Evolutionary conservation across 1,140 invertebrate genomes (phyloP).

Genomic region (Eueides isabella): DNA sequence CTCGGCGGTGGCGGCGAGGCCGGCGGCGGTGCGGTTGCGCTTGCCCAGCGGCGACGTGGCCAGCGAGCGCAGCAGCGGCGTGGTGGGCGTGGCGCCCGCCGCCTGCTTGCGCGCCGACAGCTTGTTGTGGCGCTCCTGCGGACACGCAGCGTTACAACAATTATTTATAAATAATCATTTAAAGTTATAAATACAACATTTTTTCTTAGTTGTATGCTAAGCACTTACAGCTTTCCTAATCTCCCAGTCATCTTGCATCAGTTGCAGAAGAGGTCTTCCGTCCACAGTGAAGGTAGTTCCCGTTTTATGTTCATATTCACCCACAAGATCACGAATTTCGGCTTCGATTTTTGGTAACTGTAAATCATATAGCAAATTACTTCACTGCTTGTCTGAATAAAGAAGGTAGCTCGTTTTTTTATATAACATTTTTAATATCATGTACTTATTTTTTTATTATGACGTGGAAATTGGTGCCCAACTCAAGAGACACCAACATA

Average conservation of each 20-base stretch:
- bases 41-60: slow-evolving; percentile 74
- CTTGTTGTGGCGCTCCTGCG: slow-evolving; percentile 72
- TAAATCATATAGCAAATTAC: slow-evolving; percentile 39
- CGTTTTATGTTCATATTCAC: slow-evolving; percentile 82
- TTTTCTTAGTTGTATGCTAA: background rate
- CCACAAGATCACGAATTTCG: slow-evolving; percentile 82
- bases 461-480: too few relatives aligned
- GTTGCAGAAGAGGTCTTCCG: slow-evolving; percentile 83
- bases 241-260: slow-evolving; percentile 83
- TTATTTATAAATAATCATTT: too few relatives aligned
- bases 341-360: slow-evolving; percentile 86
- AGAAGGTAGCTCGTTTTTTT: too few relatives aligned
- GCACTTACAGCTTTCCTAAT: slow-evolving; percentile 73
- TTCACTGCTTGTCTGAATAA: background rate
- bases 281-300: slow-evolving; percentile 83
- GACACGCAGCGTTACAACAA: too few relatives aligned
- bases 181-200: background rate
- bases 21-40: slow-evolving; percentile 71
- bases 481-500: too few relatives aligned
- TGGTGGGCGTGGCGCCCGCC: slow-evolving; percentile 52
- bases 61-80: slow-evolving; percentile 59
- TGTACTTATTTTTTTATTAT: too few relatives aligned
- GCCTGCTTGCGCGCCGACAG: slow-evolving; percentile 71
- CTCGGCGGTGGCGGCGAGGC: slow-evolving; percentile 57
- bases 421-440: too few relatives aligned